phyloP scores from a whole-genome alignment of 2,797 vertebrate species.

The Sphaeramia orbicularis region DNA sequence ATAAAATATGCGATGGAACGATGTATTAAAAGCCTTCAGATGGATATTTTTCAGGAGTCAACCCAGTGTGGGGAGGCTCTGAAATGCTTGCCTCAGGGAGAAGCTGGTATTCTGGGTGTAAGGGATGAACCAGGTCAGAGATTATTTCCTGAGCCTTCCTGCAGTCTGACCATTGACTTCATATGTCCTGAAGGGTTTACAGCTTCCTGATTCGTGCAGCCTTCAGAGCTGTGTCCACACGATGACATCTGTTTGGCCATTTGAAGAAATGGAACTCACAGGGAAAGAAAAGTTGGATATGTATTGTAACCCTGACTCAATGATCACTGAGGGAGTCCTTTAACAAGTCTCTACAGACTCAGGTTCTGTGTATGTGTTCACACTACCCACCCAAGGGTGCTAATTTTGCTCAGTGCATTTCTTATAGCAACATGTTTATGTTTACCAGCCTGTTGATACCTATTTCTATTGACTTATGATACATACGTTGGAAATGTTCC shows the following conservation, averaged over 20 bases:
- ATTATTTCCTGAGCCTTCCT: slow-evolving; percentile 33
- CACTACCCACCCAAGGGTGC: slow-evolving; percentile 15
- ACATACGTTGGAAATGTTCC: too few relatives aligned
- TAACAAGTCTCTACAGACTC: slow-evolving; percentile 41
- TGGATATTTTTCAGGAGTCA: not conserved
- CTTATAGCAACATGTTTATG: slow-evolving; percentile 38
- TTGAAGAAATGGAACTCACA: slow-evolving; percentile 2
- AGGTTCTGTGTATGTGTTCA: slow-evolving; percentile 15
- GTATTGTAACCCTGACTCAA: slow-evolving; percentile 24
- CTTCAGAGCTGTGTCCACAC: slow-evolving; percentile 2
- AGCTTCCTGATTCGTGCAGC: slow-evolving; percentile 23
- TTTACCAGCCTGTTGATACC: slow-evolving; percentile 29
- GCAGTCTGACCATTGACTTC: slow-evolving; percentile 19
- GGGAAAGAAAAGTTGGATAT: slow-evolving; percentile 13
- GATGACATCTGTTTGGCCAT: slow-evolving; percentile 6
- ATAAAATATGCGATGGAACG: not conserved
- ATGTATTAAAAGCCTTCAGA: slow-evolving; percentile 1
- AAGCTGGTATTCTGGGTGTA: slow-evolving; percentile 11
- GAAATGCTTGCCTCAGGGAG: slow-evolving; percentile 2
- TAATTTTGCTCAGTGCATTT: slow-evolving; percentile 34
- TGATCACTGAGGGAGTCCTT: slow-evolving; percentile 19
- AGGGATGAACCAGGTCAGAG: slow-evolving; percentile 21
- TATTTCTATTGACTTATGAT: slow-evolving; percentile 12
- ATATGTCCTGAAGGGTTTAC: slow-evolving; percentile 5
- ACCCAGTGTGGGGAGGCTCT: not conserved